phyloP scores from a whole-genome alignment of 2,113 vertebrate genomes.

The Cygnus atratus region DNA sequence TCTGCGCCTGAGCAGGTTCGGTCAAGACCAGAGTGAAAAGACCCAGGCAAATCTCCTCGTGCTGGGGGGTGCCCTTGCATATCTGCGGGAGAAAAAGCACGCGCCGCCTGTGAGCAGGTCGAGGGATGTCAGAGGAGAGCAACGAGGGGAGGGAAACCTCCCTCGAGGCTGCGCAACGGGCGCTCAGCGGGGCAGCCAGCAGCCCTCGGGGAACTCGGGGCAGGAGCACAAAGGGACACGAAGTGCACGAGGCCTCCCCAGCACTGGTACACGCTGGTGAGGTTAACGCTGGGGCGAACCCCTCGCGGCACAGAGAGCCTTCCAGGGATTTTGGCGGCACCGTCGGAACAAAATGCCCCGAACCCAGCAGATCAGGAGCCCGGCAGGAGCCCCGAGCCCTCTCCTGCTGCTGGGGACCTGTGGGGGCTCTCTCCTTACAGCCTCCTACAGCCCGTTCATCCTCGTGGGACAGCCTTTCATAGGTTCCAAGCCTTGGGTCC shows the following conservation, averaged over 20 bases:
- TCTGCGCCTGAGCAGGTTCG: constrained; percentile 87
- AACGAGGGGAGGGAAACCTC: accelerated
- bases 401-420: neutral
- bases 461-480: accelerated
- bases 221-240: accelerated
- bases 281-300: accelerated
- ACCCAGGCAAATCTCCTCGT: constrained; percentile 94
- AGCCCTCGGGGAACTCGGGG: accelerated
- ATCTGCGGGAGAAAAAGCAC: constrained; percentile 75
- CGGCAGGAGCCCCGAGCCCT: neutral
- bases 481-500: neutral
- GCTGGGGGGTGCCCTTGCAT: constrained; percentile 93
- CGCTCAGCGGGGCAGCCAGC: accelerated
- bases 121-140: accelerated
- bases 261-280: accelerated
- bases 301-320: accelerated
- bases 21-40: constrained; percentile 89
- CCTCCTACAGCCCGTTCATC: neutral
- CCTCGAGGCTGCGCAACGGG: accelerated
- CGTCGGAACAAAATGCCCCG: neutral
- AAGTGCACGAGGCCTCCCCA: accelerated
- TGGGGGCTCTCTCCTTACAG: too few species aligned
- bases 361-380: too few species aligned
- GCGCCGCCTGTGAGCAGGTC: accelerated
- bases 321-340: accelerated